Base-by-base conservation (phyloP, 2,113 vertebrate genomes). In the Nerophis lumbriciformis region DNA sequence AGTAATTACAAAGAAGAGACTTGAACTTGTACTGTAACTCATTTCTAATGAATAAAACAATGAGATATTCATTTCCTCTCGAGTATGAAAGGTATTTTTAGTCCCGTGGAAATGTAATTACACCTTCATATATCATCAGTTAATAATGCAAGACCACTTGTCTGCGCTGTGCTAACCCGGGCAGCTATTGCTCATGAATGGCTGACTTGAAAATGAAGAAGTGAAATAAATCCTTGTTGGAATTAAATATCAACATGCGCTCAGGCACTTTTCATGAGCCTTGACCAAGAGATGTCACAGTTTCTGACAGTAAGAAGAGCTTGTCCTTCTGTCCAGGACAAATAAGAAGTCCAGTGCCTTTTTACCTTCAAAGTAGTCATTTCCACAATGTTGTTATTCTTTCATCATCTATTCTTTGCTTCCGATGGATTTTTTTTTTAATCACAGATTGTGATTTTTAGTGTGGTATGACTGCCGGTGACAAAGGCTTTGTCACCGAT, bases 101-200 rank as follows among this genome's bases (percentile, higher is more conserved):
- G 55, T 21, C 16, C 38, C 13, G 42, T 35, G 47, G 69, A 72
- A 80, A 76, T 68, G 16, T 79, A 83, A 87, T 87, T 86, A 82
- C 66, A 59, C 68, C 53, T 70, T 82, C 74, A 78, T 81, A 54
- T 66, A 67, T 82, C 68, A 74, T 72, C 54, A 57, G 45, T 85
- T 68, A 84, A 84, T 88, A 82, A 85, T 84, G 83, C 72, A 80
- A 63, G 19, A 37, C 49, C 55, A 2, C 73, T 75, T 78, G 54
- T 77, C 78, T 75, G 61, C 42, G 44, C 62, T 69, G 61, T n/a
- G 42, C 69, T 68, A 79, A 72, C 69, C 65, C 38, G 62, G 58
- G 66, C 56, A 59, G 48, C 36, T 72, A 78, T 78, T 76, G 75
- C 76, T 83, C 73, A 78, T 64, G 50, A 68, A 73, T 70, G 45